These are phyloP conservation scores for Balanococcus diminutus DNA, from an alignment of 2,888 invertebrate genomes.

Conservation along the genomic window DNA sequence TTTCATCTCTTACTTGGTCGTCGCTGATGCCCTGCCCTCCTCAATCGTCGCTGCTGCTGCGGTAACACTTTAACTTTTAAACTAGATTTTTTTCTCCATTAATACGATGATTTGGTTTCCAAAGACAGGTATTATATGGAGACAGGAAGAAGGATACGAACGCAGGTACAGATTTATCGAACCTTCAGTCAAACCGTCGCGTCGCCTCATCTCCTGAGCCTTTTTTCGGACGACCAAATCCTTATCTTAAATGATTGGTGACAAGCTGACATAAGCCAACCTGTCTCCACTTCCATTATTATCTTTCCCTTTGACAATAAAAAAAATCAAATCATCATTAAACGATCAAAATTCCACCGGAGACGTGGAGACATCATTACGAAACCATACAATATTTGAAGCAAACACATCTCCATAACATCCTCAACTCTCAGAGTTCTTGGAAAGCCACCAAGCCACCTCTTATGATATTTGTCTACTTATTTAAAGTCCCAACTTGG, in stretches of 20 bases:
- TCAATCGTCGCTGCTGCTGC: background rate
- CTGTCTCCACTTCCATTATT: background rate
- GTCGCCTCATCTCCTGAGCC: background rate
- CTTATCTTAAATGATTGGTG: constrained; percentile 3
- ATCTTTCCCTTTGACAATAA: background rate
- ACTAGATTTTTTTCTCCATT: background rate
- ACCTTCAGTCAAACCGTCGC: background rate
- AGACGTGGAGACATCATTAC: too few relatives aligned
- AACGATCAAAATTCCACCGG: background rate
- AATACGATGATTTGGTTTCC: background rate
- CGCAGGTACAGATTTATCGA: background rate
- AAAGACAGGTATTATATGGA: background rate
- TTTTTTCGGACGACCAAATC: background rate
- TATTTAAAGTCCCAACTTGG: too few relatives aligned
- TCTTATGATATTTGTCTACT: too few relatives aligned
- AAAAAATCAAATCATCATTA: background rate
- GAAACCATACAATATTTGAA: background rate
- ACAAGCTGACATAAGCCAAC: background rate
- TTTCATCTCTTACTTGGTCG: background rate
- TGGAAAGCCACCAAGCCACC: background rate
- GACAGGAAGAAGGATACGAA: background rate
- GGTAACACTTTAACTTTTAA: background rate
- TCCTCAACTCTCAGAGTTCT: background rate
- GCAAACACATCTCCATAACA: background rate
- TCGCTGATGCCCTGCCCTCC: background rate